phyloP scores from a whole-genome alignment of 2,888 invertebrate genomes.

The Lithophane semibrunnea region DNA sequence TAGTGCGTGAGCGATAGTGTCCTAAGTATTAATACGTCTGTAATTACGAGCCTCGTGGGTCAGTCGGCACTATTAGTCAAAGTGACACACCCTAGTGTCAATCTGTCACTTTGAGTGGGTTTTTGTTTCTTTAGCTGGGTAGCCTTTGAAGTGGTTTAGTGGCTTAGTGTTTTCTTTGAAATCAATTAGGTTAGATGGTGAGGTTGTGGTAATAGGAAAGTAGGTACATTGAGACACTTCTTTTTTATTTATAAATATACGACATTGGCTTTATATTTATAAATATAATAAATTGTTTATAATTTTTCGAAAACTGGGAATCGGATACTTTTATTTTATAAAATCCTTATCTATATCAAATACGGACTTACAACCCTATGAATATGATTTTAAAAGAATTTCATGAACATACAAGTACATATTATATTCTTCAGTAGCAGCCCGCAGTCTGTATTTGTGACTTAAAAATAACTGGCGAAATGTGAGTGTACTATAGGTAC shows the following conservation, averaged over 20 bases:
- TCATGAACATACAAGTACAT: neutral
- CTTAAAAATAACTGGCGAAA: no score
- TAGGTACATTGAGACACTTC: neutral
- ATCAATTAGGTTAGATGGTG: constrained; percentile 38
- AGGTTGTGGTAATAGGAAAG: neutral
- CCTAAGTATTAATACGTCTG: constrained; percentile 56
- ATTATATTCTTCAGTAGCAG: neutral
- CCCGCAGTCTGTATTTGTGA: no score
- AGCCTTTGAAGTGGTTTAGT: constrained; percentile 24
- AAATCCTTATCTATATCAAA: neutral
- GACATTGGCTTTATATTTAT: neutral
- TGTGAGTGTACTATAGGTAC: no score
- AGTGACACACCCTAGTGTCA: constrained; percentile 62
- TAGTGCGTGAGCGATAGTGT: constrained; percentile 26
- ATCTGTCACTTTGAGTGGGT: constrained; percentile 66
- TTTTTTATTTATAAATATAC: neutral
- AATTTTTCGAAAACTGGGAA: neutral
- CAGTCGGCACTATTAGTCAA: constrained; percentile 62
- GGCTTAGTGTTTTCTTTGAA: constrained; percentile 40
- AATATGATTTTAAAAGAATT: neutral
- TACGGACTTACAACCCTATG: neutral
- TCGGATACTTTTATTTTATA: neutral
- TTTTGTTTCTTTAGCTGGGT: constrained; percentile 57
- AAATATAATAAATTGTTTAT: neutral
- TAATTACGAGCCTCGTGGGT: constrained; percentile 64